A percentile compares a stretch with the other conserved stretches of the same genome.
phyloP scores from a whole-genome alignment of 1,140 invertebrate species.

The Acromyrmex echinatior region DNA sequence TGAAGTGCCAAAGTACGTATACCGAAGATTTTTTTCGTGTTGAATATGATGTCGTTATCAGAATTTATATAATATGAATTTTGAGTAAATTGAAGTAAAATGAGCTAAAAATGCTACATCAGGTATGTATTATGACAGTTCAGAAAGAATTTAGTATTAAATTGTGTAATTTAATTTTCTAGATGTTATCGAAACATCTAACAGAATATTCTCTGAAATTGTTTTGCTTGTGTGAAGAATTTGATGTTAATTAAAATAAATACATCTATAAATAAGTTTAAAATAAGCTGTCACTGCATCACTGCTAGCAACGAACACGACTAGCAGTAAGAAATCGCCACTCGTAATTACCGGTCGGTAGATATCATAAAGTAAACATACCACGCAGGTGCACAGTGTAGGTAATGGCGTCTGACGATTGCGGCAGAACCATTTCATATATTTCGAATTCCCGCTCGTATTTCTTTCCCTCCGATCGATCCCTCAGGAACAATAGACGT shows the following conservation, averaged over 20 bases:
- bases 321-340: neutral
- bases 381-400: neutral
- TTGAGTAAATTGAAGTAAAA: too few relatives aligned
- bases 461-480: slow-evolving; percentile 23
- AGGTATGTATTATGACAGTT: too few relatives aligned
- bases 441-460: slow-evolving; percentile 4
- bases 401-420: neutral
- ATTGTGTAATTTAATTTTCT: neutral
- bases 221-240: neutral
- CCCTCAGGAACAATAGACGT: neutral
- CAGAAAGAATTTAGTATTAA: too few relatives aligned
- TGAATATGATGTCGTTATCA: too few relatives aligned
- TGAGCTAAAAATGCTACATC: too few relatives aligned
- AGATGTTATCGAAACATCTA: neutral
- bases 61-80: too few relatives aligned
- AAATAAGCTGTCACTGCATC: neutral
- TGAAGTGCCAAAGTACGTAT: too few relatives aligned
- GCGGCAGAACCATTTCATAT: slow-evolving; percentile 7
- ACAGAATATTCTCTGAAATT: neutral
- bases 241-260: neutral
- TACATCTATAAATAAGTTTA: neutral
- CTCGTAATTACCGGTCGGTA: slow-evolving; percentile 12
- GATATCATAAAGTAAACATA: neutral
- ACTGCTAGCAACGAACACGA: neutral
- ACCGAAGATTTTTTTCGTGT: too few relatives aligned